A percentile compares a stretch with the other conserved stretches of the same genome.
These are phyloP conservation scores for Drosophila pruinosa DNA, from an alignment of 1,140 invertebrate genomes.

Conservation along the genomic window DNA sequence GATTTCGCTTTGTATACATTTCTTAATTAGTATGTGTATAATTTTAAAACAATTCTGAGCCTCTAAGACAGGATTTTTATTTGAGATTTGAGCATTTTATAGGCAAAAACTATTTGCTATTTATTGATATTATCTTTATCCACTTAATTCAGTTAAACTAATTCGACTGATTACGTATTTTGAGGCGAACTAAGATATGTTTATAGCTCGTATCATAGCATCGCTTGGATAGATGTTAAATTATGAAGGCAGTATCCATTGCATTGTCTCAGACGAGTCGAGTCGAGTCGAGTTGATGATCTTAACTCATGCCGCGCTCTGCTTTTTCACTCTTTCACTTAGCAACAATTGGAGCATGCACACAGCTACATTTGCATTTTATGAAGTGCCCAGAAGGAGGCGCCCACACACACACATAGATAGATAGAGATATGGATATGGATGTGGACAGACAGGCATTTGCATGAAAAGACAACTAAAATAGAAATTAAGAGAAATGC, in stretches of 20 bases:
- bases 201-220: not conserved
- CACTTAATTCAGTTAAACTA: too few relatives aligned
- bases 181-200: too few relatives aligned
- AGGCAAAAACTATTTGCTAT: too few relatives aligned
- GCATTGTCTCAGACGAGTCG: not conserved
- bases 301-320: not conserved
- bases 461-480: slow-evolving; percentile 77
- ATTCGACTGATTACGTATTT: too few relatives aligned
- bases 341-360: slow-evolving; percentile 63
- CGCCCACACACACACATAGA: slow-evolving; percentile 21
- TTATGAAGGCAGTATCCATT: not conserved
- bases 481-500: slow-evolving; percentile 72
- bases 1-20: too few relatives aligned
- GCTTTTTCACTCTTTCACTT: slow-evolving; percentile 51
- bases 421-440: not conserved
- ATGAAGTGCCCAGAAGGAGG: slow-evolving; percentile 51
- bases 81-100: too few relatives aligned
- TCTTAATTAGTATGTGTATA: too few relatives aligned
- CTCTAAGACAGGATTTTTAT: too few relatives aligned
- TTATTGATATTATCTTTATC: too few relatives aligned
- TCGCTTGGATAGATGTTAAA: not conserved
- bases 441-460: slow-evolving; percentile 41
- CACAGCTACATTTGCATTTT: slow-evolving; percentile 41
- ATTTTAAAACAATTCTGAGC: too few relatives aligned
- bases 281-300: not conserved